Evolutionary conservation across 1,140 invertebrate species (phyloP).

Genomic region (Drusus annulatus): DNA sequence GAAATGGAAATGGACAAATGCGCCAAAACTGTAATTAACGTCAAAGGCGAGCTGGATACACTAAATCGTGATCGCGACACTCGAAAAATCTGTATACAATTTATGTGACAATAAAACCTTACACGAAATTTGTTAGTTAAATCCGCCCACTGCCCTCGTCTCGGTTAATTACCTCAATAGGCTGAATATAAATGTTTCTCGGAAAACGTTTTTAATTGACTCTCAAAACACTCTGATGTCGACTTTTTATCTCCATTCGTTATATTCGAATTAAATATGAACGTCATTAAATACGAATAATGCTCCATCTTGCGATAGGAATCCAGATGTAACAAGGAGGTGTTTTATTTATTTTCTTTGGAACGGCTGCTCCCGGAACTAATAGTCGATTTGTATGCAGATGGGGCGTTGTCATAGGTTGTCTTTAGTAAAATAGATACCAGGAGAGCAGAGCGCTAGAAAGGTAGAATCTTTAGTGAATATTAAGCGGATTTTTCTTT

Average conservation of each 20-base stretch:
- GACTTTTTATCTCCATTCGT: constrained; percentile 55
- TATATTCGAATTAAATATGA: constrained; percentile 45
- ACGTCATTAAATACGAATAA: constrained; percentile 46
- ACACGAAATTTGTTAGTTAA: constrained; percentile 45
- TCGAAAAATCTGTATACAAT: constrained; percentile 24
- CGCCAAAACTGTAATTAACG: constrained; percentile 19
- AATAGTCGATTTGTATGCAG: constrained; percentile 58
- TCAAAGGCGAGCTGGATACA: constrained; percentile 7
- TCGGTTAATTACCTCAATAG: constrained; percentile 48
- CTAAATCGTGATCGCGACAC: constrained; percentile 8
- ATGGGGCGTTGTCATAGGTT: constrained; percentile 54
- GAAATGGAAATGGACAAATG: neutral
- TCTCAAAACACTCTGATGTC: constrained; percentile 51
- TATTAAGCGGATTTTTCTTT: constrained; percentile 53
- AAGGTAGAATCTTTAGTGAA: constrained; percentile 58
- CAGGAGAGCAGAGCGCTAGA: constrained; percentile 30
- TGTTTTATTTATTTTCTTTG: constrained; percentile 43
- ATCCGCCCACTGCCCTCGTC: constrained; percentile 29
- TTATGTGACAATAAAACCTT: constrained; percentile 39
- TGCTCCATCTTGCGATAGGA: constrained; percentile 35
- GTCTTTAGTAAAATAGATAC: constrained; percentile 58
- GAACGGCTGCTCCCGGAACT: constrained; percentile 45
- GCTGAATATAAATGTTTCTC: constrained; percentile 51
- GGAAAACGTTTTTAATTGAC: constrained; percentile 56
- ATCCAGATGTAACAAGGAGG: constrained; percentile 35